These are phyloP conservation scores for Neosilurus hyrtlii DNA, from an alignment of 2,797 vertebrate species.

Conservation along the genomic window DNA sequence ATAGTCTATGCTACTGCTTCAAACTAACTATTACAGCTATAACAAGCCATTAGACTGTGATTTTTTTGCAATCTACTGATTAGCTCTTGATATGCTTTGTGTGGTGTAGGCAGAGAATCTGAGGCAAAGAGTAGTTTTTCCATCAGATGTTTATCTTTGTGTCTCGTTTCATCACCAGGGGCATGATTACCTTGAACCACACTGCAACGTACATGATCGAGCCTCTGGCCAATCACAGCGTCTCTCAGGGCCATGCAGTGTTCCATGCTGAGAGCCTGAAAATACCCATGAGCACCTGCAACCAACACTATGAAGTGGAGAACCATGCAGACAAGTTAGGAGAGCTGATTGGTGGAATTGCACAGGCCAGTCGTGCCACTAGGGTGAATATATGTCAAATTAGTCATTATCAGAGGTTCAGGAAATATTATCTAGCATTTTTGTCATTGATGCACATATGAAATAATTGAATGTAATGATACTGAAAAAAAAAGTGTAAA, in stretches of 20 bases:
- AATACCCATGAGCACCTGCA: constrained; percentile 75
- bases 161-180: constrained; percentile 74
- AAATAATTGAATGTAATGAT: background rate
- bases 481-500: background rate
- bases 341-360: constrained; percentile 69
- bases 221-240: constrained; percentile 71
- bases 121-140: background rate
- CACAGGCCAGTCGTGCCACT: constrained; percentile 40
- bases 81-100: background rate
- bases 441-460: background rate
- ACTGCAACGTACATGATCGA: constrained; percentile 90
- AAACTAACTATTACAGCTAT: background rate
- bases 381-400: constrained; percentile 62
- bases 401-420: background rate
- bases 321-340: constrained; percentile 53
- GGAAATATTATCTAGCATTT: background rate
- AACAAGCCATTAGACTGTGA: background rate
- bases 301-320: constrained; percentile 62
- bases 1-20: background rate
- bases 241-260: constrained; percentile 76
- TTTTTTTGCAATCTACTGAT: background rate
- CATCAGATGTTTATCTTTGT: background rate
- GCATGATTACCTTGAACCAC: constrained; percentile 81
- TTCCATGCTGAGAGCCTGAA: constrained; percentile 81
- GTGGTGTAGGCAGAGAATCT: background rate